Conservation (phyloP, 1,140 invertebrate genomes). For the Bilobella aurantiaca region DNA sequence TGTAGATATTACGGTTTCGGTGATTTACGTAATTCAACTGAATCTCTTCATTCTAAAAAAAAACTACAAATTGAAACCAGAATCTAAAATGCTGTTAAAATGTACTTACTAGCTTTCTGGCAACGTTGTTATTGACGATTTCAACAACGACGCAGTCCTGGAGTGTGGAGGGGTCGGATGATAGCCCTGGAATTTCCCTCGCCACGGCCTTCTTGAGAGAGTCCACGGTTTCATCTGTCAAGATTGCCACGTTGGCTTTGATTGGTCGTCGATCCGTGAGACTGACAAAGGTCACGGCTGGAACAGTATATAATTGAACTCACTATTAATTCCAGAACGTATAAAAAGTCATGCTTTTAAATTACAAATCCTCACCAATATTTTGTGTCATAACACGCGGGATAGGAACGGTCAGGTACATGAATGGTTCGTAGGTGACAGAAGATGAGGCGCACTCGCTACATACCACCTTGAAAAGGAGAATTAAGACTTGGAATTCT, state of each 20-base stretch:
- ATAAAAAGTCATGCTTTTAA: not conserved
- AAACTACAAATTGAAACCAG: not conserved
- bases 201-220: constrained; percentile 50
- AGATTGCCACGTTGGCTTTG: constrained; percentile 50
- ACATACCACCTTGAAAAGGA: constrained; percentile 52
- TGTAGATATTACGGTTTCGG: constrained; percentile 47
- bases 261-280: constrained; percentile 42
- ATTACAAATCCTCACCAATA: constrained; percentile 43
- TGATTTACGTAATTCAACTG: constrained; percentile 15
- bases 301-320: constrained; percentile 24
- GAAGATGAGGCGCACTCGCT: constrained; percentile 56
- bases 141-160: constrained; percentile 52
- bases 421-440: constrained; percentile 62
- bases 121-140: constrained; percentile 54
- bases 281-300: constrained; percentile 51
- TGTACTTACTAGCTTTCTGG: constrained; percentile 48
- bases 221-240: constrained; percentile 50
- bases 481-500: too few relatives aligned
- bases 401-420: constrained; percentile 60
- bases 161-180: constrained; percentile 37
- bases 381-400: constrained; percentile 57
- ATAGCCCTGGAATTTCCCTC: constrained; percentile 36
- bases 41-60: constrained; percentile 2
- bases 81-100: not conserved
- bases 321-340: constrained; percentile 8